Conservation (phyloP, 2,113 vertebrate species). For the Amblyornis subalaris region DNA sequence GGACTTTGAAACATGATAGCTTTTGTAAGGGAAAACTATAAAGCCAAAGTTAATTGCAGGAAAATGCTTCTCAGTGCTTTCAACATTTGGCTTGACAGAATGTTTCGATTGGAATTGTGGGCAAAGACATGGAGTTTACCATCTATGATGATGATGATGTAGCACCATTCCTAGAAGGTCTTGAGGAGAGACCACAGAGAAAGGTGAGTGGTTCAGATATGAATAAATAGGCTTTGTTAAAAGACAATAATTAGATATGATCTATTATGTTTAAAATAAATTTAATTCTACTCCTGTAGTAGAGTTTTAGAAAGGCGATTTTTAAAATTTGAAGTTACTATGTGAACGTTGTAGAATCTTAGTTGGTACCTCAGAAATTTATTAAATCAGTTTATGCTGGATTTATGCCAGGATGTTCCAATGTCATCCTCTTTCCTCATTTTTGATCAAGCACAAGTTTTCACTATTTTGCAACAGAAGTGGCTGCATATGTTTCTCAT, state of each 20-base stretch:
- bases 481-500: not conserved
- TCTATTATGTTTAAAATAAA: not conserved
- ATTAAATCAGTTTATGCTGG: not conserved
- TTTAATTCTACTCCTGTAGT: not conserved
- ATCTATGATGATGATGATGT: slow-evolving; percentile 97
- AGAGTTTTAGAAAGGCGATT: not conserved
- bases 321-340: not conserved
- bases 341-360: not conserved
- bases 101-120: slow-evolving; percentile 95
- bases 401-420: not conserved
- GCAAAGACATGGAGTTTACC: slow-evolving; percentile 93
- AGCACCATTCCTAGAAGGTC: slow-evolving; percentile 89
- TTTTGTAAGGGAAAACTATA: not conserved
- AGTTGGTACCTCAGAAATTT: not conserved
- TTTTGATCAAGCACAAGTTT: not conserved
- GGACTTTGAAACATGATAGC: not conserved
- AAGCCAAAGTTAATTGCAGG: not conserved
- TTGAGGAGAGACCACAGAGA: slow-evolving; percentile 96
- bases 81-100: slow-evolving; percentile 73
- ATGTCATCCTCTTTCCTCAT: not conserved
- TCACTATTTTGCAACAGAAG: not conserved
- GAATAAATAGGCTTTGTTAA: not conserved
- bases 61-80: not conserved
- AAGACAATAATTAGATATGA: not conserved
- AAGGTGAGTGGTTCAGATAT: slow-evolving; percentile 73